Evolutionary conservation across 2,797 vertebrate genomes (phyloP).

Genomic region (Saxicola maurus): DNA sequence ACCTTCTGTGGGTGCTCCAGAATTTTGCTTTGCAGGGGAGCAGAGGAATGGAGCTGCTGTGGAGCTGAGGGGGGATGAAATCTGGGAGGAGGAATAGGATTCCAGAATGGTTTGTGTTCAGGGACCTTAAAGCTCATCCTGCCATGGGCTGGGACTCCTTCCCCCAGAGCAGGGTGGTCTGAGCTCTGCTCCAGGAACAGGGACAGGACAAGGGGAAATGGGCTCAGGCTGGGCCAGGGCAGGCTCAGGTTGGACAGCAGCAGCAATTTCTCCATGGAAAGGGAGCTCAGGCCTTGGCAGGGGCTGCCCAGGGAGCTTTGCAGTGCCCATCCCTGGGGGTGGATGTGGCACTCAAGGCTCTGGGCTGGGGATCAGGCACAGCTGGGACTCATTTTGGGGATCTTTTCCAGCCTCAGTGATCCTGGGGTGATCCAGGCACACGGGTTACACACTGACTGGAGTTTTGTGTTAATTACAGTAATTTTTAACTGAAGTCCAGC

Average conservation of each 20-base stretch:
- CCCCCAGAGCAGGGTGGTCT: not conserved
- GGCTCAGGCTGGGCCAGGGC: not conserved
- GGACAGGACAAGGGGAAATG: not conserved
- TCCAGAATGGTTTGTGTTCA: too few relatives aligned
- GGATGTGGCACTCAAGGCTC: too few relatives aligned
- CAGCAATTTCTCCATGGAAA: not conserved
- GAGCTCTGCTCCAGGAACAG: not conserved
- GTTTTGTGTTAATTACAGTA: too few relatives aligned
- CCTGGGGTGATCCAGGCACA: too few relatives aligned
- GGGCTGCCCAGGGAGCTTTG: not conserved
- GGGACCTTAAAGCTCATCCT: not conserved
- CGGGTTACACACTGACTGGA: too few relatives aligned
- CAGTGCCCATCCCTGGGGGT: not conserved
- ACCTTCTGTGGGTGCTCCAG: accelerated
- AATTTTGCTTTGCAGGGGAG: not conserved
- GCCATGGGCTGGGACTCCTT: not conserved
- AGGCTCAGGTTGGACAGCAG: not conserved
- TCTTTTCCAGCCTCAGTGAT: too few relatives aligned
- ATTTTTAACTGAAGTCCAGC: too few relatives aligned
- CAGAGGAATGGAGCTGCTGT: not conserved
- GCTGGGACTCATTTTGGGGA: too few relatives aligned
- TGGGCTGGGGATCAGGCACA: too few relatives aligned
- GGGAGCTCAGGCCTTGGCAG: not conserved
- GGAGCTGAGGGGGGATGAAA: not conserved
- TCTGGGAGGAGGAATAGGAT: accelerated